Conservation (phyloP, 2,888 invertebrate genomes). For the Embidobia sp. region DNA sequence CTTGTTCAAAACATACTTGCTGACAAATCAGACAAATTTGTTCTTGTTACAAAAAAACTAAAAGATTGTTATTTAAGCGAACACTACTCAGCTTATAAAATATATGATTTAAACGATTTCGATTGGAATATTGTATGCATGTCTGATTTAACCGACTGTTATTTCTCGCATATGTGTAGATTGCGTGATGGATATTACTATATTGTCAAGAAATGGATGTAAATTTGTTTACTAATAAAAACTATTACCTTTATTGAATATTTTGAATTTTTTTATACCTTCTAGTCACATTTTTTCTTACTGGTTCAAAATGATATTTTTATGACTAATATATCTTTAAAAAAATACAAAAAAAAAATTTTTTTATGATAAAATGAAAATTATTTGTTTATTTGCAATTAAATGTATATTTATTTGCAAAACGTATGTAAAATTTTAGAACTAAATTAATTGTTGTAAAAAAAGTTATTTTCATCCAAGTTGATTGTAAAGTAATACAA, state of each 20-base stretch:
- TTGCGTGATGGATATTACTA: conserved; percentile 1
- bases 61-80: conserved; percentile 4
- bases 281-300: no score
- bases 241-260: no score
- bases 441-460: no score
- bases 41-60: conserved; percentile 1
- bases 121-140: not conserved
- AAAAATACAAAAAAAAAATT: no score
- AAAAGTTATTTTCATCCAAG: not conserved
- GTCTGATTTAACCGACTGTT: not conserved
- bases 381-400: no score
- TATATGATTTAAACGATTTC: not conserved
- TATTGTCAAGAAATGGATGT: conserved; percentile 10
- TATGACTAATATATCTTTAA: no score
- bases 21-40: not conserved
- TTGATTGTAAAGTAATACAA: not conserved
- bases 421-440: no score
- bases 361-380: no score
- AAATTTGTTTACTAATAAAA: not conserved
- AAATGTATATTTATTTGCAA: no score
- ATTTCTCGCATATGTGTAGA: not conserved
- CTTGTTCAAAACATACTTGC: not conserved
- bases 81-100: conserved; percentile 4
- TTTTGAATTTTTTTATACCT: no score
- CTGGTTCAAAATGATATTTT: no score